Evolutionary conservation across 2,113 vertebrate genomes (phyloP), one percentile per base, ranked within the genome.

Genomic region (Conger conger): DNA sequence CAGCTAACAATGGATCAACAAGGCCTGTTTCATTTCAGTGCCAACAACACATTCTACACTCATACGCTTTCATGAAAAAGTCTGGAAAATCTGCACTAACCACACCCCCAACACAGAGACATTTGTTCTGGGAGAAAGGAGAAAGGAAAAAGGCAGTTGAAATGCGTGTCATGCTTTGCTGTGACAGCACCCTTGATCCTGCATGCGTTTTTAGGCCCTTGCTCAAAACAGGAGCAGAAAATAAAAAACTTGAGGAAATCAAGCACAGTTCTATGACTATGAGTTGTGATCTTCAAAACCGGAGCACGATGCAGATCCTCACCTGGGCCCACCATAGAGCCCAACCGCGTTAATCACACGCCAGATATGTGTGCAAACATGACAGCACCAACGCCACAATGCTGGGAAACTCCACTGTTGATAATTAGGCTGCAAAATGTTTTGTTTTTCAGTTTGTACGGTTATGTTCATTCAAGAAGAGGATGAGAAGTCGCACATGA

Each of bases 141-240:
- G 13, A 27, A 63, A 53, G 7, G 16, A 53, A 35, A 76, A 40
- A 27, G n/a, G 13, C 63, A 35, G 42, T 60, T 38, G 38, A 76
- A 85, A 38, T 36, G 35, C 30, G 37, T 68, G 78, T 36, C 83
- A 45, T 16, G 60, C 60, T 50, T 73, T 23, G 30, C 60, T 8
- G 11, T 20, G 37, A 45, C n/a, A 35, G 37, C 57, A 81, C 42
- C 40, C 37, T 53, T 40, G 57, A 33, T 63, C 33, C 38, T 73
- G 38, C n/a, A 42, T 73, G n/a, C 73, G 37, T 35, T 68, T 45
- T 15, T 20, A 73, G 16, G 60, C n/a, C 8, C n/a, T 73, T 38
- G 17, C 68, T 80, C 83, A 85, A 30, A 79, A 84, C 17, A 20
- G 35, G 77, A 63, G 57, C 57, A 63, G 57, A 63, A 63, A 63